phyloP scores from a whole-genome alignment of 2,888 invertebrate species.

The Heliconius hortense region DNA sequence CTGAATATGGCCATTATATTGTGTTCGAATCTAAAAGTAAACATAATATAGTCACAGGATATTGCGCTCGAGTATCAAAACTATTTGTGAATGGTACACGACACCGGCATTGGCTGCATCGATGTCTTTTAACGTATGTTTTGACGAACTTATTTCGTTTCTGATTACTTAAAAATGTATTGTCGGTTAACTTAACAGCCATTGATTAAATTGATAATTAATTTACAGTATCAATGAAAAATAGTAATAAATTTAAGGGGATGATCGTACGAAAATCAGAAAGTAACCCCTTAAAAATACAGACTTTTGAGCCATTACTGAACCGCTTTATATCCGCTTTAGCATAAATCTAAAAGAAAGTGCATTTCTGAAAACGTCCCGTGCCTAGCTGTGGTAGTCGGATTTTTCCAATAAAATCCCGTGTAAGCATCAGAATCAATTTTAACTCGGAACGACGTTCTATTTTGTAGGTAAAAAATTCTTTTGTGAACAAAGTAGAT shows the following conservation, averaged over 20 bases:
- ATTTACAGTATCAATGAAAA: no score
- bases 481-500: slow-evolving; percentile 44
- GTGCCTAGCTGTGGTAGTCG: slow-evolving; percentile 37
- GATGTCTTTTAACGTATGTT: slow-evolving; percentile 30
- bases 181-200: background rate
- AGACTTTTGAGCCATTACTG: slow-evolving; percentile 27
- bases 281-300: slow-evolving; percentile 24
- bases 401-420: slow-evolving; percentile 45
- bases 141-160: slow-evolving; percentile 26
- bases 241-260: background rate
- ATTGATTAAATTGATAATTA: background rate
- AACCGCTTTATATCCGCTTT: slow-evolving; percentile 33
- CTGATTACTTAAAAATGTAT: slow-evolving; percentile 23
- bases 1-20: slow-evolving; percentile 53
- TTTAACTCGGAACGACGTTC: slow-evolving; percentile 42
- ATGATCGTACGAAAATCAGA: background rate
- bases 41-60: slow-evolving; percentile 75
- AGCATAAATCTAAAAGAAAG: slow-evolving; percentile 42
- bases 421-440: slow-evolving; percentile 45
- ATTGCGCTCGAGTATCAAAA: slow-evolving; percentile 75
- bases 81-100: slow-evolving; percentile 62
- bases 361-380: slow-evolving; percentile 36
- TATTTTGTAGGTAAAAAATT: slow-evolving; percentile 42
- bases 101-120: slow-evolving; percentile 39
- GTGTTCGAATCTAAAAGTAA: slow-evolving; percentile 72